Base-by-base conservation (phyloP, 2,888 invertebrate genomes). In the Pollenia amentaria region DNA sequence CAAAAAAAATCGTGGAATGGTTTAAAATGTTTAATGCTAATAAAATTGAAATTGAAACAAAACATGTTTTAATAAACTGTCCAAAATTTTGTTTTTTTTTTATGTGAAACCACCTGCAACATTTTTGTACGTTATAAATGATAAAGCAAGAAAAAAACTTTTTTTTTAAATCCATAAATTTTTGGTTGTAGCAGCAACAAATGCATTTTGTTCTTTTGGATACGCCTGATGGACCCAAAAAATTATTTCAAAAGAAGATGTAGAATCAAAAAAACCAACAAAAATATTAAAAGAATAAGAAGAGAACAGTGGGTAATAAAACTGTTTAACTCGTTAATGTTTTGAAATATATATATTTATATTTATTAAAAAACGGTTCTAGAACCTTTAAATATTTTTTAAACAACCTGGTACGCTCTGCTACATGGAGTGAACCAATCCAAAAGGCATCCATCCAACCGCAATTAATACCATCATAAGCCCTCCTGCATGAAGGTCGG, bases 31-130 rank as follows among this genome's bases (percentile, higher is more conserved):
- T 86, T 82, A 79, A 82, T 70, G 86, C 64, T 82, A 82, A 83
- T 79, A 81, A 67, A 48, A 29, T 29, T 69, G 60, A 69, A 76
- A 82, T 60, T 60, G 57, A 82, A 82, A 67, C 67, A 87, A 87
- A 80, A 73, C 83, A 87, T 87, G 80, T 87, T 87, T 87, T 87
- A 83, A 83, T 83, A 83, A 80, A 80, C 76, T 83, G 83, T n/a
- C 80, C 76, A 65, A 84, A 51, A 53, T 18, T 60, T 16, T 29
- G 16, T 8, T 42, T 12, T 21, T 3, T 57, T 11, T 21, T 12
- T 21, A 9, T 16, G 21, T 53, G 62, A 75, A 82, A 69, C 80
- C 80, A 80, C 75, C 84, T 75, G 65, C 62, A 73, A 72, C 70
- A 78, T 42, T 3, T 48, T 16, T 51, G 53, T 65, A 67, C 16